Base-by-base conservation (phyloP, 2,888 invertebrate genomes). In the Ptilodon capucinus region DNA sequence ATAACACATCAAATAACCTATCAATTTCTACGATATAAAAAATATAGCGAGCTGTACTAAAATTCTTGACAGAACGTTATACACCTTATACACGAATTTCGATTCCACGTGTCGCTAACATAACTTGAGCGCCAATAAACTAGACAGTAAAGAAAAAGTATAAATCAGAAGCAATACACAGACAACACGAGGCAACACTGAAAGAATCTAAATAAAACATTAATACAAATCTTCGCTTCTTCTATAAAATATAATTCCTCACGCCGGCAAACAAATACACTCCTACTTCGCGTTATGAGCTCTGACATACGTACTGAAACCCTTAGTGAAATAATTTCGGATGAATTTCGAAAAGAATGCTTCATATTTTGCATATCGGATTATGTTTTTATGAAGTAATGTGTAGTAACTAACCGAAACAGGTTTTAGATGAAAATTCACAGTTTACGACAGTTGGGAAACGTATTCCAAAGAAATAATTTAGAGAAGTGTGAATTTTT, bases 171-270 rank as follows among this genome's bases (percentile, higher is more conserved):
- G 40, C 21, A 23, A 28, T 19, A 54, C 28, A 21, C 19, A 46
- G 44, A 46, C 44, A 54, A 46, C 32, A 36, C 17, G 30, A 40
- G 34, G 44, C 39, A 44, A 48, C 49, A 43, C 49, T 55, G 35
- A 53, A 57, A 41, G 40, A 48, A 51, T 54, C 42, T 41, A 48
- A 48, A 52, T 55, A 54, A 50, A 61, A 64, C 44, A 60, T 65
- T 66, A 66, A 67, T 62, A 61, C 53, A 62, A 58, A 53, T 56
- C 48, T 40, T 19, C 34, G 47, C 42, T 41, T 51, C 49, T 30
- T 53, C 54, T 43, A 36, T 39, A 47, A 59, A 55, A 70, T 51
- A 57, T 58, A 58, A 64, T 72, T 65, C 44, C 54, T 44, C 42
- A 38, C 48, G 54, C 47, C 45, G 54, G 56, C 57, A 57, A 60